phyloP scores from a whole-genome alignment of 2,888 invertebrate genomes.

The Candidula unifasciata region DNA sequence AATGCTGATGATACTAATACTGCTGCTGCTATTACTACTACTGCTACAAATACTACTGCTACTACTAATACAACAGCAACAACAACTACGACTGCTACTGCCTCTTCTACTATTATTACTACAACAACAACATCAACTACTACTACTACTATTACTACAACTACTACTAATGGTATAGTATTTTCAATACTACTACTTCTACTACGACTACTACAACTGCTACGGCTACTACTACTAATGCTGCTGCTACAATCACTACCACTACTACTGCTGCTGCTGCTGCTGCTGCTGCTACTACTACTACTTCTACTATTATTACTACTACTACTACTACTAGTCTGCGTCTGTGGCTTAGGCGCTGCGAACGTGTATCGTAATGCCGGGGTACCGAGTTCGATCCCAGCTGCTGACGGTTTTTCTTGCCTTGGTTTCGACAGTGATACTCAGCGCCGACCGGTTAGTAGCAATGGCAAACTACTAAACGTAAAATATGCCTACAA shows the following conservation, averaged over 20 bases:
- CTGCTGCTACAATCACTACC: not conserved
- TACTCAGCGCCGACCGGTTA: too few species aligned
- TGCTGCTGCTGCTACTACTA: too few species aligned
- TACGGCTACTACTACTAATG: not conserved
- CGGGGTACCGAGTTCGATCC: too few species aligned
- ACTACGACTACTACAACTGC: conserved; percentile 1
- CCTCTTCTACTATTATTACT: not conserved
- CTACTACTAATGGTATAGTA: conserved; percentile 19
- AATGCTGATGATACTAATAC: not conserved
- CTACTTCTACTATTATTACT: too few species aligned
- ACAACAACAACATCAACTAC: conserved; percentile 10
- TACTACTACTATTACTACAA: conserved; percentile 29
- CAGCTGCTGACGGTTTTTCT: too few species aligned
- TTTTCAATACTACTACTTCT: conserved; percentile 15
- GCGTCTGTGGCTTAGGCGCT: too few species aligned
- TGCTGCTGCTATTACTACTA: not conserved
- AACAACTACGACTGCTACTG: conserved; percentile 10
- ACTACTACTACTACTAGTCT: too few species aligned
- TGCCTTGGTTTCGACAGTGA: too few species aligned
- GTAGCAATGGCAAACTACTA: too few species aligned
- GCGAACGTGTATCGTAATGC: too few species aligned
- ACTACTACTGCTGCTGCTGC: too few species aligned
- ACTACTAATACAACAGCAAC: conserved; percentile 25
- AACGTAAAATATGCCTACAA: too few species aligned
- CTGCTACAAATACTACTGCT: conserved; percentile 18